Evolutionary conservation across 2,888 invertebrate species (phyloP).

Genomic region (Chaetogeoica ovagalla): DNA sequence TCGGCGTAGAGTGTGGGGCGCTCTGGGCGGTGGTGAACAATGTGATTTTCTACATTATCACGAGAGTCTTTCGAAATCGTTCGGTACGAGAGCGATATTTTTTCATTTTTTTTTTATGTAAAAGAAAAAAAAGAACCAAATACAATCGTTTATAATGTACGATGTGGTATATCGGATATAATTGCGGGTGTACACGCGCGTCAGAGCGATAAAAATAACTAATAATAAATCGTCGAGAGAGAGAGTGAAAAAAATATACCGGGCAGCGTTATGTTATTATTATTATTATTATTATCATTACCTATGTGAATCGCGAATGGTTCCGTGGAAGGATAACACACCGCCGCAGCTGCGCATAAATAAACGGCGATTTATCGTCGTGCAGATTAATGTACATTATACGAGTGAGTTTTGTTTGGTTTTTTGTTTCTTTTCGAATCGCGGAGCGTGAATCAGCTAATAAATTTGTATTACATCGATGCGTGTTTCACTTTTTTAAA

Average conservation of each 20-base stretch:
- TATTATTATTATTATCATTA: too few relatives aligned
- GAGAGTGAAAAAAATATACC: neutral
- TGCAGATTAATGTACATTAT: neutral
- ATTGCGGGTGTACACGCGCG: constrained; percentile 2
- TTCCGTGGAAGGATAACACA: neutral
- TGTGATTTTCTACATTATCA: neutral
- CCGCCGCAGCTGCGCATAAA: neutral
- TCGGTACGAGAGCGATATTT: neutral
- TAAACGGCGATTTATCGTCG: neutral
- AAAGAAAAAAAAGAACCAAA: too few relatives aligned
- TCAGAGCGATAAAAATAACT: neutral
- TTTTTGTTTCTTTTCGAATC: too few relatives aligned
- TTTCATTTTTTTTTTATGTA: neutral
- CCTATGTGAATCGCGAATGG: too few relatives aligned
- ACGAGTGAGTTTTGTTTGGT: too few relatives aligned
- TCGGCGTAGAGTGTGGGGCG: too few relatives aligned
- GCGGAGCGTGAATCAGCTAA: too few relatives aligned
- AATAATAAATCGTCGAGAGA: constrained; percentile 12
- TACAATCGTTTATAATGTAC: neutral
- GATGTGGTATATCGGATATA: neutral
- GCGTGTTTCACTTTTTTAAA: too few relatives aligned
- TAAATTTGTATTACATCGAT: too few relatives aligned
- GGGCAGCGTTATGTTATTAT: too few relatives aligned
- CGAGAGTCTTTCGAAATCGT: neutral
- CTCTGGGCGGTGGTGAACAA: too few relatives aligned